These are phyloP conservation scores for Acinonyx jubatus DNA, from an alignment of 2,113 vertebrate genomes.

Conservation along the genomic window DNA sequence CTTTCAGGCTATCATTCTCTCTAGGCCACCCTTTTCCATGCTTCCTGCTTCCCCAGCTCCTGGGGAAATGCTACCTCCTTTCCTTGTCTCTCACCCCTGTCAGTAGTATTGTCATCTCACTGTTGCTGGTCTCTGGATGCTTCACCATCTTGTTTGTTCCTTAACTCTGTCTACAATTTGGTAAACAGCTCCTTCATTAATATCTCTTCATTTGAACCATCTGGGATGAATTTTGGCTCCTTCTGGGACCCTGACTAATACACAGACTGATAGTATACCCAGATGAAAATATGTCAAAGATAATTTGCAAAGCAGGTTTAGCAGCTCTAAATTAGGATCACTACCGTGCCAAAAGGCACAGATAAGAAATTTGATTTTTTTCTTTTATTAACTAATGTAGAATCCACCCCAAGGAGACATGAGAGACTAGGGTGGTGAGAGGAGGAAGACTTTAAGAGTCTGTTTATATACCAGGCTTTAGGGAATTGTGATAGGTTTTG, in stretches of 20 bases:
- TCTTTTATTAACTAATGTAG: neutral
- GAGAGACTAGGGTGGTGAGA: neutral
- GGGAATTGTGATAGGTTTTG: conserved; percentile 36
- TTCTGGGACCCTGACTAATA: neutral
- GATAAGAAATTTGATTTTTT: neutral
- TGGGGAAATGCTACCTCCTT: neutral
- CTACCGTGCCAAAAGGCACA: neutral
- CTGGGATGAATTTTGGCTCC: neutral
- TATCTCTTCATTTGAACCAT: neutral
- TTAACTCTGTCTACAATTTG: neutral
- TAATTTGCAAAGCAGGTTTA: neutral
- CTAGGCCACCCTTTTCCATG: neutral
- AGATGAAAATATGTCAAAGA: conserved; percentile 1
- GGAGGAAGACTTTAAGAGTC: neutral
- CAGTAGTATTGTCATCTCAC: neutral
- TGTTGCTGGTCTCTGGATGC: neutral
- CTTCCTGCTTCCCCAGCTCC: neutral
- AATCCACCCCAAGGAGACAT: neutral
- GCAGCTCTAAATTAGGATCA: conserved; percentile 36
- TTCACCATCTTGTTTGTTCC: neutral
- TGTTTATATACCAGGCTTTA: neutral
- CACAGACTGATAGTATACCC: neutral
- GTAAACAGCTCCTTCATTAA: neutral
- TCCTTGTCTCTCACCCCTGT: neutral
- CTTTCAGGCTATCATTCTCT: neutral